phyloP scores from a whole-genome alignment of 2,888 invertebrate species.

The Camponotus fellah region DNA sequence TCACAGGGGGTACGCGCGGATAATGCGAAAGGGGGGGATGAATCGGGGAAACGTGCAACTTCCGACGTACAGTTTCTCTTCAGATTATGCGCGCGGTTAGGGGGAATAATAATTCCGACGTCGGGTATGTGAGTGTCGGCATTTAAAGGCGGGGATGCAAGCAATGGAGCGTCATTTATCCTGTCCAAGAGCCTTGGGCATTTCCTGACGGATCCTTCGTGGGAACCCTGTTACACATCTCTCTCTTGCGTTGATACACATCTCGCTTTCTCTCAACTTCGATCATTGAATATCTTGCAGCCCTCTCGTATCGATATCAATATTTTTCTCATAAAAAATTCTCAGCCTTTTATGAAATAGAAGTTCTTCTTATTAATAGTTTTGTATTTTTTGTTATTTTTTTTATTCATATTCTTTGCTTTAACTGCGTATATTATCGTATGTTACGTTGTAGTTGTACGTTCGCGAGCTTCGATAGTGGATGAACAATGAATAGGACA shows the following conservation, averaged over 20 bases:
- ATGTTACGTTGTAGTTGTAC: slow-evolving; percentile 17
- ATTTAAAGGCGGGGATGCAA: slow-evolving; percentile 24
- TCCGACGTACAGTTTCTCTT: slow-evolving; percentile 25
- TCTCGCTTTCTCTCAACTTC: slow-evolving; percentile 61
- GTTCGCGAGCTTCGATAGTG: not conserved
- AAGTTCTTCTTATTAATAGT: not conserved
- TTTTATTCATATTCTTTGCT: not conserved
- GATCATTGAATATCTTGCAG: slow-evolving; percentile 50
- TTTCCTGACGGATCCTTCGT: slow-evolving; percentile 40
- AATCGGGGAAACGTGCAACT: slow-evolving; percentile 27
- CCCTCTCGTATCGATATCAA: not conserved
- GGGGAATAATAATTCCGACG: slow-evolving; percentile 45
- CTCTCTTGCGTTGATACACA: slow-evolving; percentile 53
- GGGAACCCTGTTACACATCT: slow-evolving; percentile 64
- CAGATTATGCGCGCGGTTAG: slow-evolving; percentile 31
- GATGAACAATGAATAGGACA: slow-evolving; percentile 54
- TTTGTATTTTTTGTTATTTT: not conserved
- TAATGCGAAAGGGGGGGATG: slow-evolving; percentile 26
- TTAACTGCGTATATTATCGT: not conserved
- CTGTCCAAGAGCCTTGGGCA: slow-evolving; percentile 27
- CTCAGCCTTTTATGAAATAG: not conserved
- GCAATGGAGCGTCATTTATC: slow-evolving; percentile 37
- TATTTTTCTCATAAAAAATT: not conserved
- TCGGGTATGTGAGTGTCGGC: slow-evolving; percentile 21
- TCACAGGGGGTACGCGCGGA: slow-evolving; percentile 4